These are phyloP conservation scores for Drosophila neocordata DNA, from an alignment of 1,140 invertebrate genomes.

Conservation along the genomic window DNA sequence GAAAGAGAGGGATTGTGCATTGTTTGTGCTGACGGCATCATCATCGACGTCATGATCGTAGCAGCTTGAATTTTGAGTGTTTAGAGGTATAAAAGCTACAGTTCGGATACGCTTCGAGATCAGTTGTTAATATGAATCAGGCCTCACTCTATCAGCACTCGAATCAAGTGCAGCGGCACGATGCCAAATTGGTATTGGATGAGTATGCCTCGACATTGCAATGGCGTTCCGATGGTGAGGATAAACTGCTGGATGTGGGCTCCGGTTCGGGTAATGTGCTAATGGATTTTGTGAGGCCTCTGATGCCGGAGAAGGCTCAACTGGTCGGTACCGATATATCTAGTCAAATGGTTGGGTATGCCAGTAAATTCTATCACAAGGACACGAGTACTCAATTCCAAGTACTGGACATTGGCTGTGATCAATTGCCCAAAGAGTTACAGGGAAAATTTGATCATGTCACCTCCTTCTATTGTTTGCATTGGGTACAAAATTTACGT, in stretches of 20 bases:
- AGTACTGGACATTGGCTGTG: conserved; percentile 86
- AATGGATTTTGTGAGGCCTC: conserved; percentile 86
- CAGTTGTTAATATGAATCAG: conserved; percentile 69
- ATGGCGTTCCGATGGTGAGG: conserved; percentile 84
- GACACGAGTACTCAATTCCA: conserved; percentile 84
- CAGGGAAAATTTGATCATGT: conserved; percentile 87
- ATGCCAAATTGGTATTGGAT: conserved; percentile 87
- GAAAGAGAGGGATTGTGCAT: not conserved
- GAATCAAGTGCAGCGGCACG: conserved; percentile 87
- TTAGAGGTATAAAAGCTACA: conserved; percentile 55
- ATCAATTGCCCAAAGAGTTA: conserved; percentile 62
- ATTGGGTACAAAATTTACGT: conserved; percentile 91
- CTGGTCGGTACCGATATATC: conserved; percentile 88
- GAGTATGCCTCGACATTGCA: conserved; percentile 86
- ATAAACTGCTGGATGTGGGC: conserved; percentile 89
- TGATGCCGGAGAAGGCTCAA: conserved; percentile 84
- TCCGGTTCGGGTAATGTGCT: conserved; percentile 91
- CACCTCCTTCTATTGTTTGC: conserved; percentile 92
- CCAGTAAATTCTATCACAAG: conserved; percentile 84
- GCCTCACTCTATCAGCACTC: conserved; percentile 82
- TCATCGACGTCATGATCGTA: conserved; percentile 21
- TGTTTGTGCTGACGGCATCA: not conserved
- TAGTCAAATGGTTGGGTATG: conserved; percentile 88
- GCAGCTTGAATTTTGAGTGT: conserved; percentile 13
- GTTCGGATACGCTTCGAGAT: conserved; percentile 21